Conservation (phyloP, 2,888 invertebrate species). For the Andrena chrysosceles region DNA sequence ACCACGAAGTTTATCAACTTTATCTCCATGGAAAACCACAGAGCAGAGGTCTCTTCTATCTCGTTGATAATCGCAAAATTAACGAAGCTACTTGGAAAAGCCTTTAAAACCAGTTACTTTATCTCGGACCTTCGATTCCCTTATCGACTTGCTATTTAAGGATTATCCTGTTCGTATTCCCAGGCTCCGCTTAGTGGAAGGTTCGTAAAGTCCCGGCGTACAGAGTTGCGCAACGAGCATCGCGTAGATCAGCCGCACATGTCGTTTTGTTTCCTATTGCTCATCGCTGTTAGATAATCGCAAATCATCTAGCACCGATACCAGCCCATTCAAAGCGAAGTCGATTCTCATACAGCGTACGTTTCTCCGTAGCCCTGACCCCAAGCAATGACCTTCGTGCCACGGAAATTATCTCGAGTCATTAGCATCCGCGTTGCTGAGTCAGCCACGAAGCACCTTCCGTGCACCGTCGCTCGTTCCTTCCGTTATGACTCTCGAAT, state of each 20-base stretch:
- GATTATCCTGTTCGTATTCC: not conserved
- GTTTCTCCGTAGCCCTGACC: constrained; percentile 32
- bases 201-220: not conserved
- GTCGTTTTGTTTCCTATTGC: constrained; percentile 7
- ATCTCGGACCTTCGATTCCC: not conserved
- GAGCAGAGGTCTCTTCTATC: too few species aligned
- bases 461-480: constrained; percentile 60
- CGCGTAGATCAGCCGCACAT: not conserved
- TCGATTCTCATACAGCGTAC: constrained; percentile 8
- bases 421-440: constrained; percentile 62
- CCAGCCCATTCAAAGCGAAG: not conserved
- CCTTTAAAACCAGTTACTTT: not conserved
- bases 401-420: constrained; percentile 58
- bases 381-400: constrained; percentile 35
- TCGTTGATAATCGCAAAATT: too few species aligned
- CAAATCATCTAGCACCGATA: not conserved
- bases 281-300: constrained; percentile 12
- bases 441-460: constrained; percentile 27
- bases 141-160: not conserved
- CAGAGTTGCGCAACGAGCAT: not conserved
- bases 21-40: too few species aligned
- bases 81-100: not conserved
- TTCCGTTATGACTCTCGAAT: constrained; percentile 61
- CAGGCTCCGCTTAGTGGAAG: not conserved
- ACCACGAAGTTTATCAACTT: too few species aligned